Evolutionary conservation across 2,888 invertebrate genomes (phyloP), one percentile per base, ranked within the genome.

Genomic region (Boloria euphrosyne): DNA sequence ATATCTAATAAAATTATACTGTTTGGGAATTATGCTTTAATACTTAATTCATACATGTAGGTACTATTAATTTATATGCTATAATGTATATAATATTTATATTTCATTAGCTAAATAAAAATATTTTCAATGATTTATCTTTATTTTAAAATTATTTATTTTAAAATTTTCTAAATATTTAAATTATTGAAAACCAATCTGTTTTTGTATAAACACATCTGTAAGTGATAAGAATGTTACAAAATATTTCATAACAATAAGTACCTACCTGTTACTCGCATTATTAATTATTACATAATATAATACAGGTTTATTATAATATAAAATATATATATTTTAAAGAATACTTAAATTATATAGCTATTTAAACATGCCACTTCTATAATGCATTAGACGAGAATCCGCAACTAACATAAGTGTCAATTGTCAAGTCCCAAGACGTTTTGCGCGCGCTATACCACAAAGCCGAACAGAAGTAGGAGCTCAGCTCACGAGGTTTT

Each of bases 391-490:
- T 7, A 50, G 49, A n/a, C n/a, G n/a, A 50, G 49, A 49, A 59
- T 16, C 49, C 16, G 38, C 49, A 50, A 59, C 59, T 57, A 38
- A 38, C 59, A 80, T 76, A 87, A 85, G 89, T 87, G 89, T 90
- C 89, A 90, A 89, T 90, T 85, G 84, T 78, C 79, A 80, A 91
- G 89, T 90, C 90, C 89, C 91, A 90, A 92, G 91, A 87, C 87
- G 87, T 83, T 80, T 86, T 83, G 85, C 80, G 83, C 89, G 81
- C 78, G 85, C 86, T 91, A 92, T 87, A 89, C 86, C 86, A 89
- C 86, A 91, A 87, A 92, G 92, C 92, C 90, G 90, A 92, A 92
- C 92, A 92, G 92, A 92, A 92, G 92, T 92, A 92, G 89, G 87
- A 90, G 92, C 92, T 92, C 92, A 92, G 92, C 90, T 87, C 89